A percentile compares a stretch with the other conserved stretches of the same genome.
phyloP scores from a whole-genome alignment of 2,888 invertebrate genomes.

The Gastrophysa polygoni region DNA sequence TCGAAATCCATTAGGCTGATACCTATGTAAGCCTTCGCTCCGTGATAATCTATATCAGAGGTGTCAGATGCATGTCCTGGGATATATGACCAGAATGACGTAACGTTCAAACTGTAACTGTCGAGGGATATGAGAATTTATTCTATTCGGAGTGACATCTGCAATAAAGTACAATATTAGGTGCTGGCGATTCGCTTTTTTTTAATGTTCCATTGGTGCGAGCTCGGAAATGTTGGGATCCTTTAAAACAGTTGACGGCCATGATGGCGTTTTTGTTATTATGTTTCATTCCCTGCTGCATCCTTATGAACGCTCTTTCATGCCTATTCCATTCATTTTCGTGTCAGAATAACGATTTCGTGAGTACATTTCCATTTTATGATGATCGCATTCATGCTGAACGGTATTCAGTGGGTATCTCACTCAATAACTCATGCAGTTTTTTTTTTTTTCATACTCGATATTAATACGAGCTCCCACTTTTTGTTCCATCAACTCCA shows the following conservation, averaged over 20 bases:
- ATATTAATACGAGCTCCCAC: too few species aligned
- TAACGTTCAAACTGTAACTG: constrained; percentile 22
- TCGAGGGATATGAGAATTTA: constrained; percentile 17
- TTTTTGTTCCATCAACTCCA: too few species aligned
- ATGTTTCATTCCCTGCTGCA: background rate
- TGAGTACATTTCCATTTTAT: background rate
- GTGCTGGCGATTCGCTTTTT: constrained; percentile 3
- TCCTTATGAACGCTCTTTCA: background rate
- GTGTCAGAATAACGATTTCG: background rate
- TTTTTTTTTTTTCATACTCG: too few species aligned
- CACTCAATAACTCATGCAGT: background rate
- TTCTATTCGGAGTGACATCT: constrained; percentile 14
- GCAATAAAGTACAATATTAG: constrained; percentile 18
- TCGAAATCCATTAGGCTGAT: background rate
- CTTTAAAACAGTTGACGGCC: background rate
- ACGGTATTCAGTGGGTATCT: background rate
- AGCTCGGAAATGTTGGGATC: background rate
- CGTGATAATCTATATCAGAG: background rate
- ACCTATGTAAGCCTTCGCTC: background rate
- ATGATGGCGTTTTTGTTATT: background rate
- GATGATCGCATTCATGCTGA: background rate
- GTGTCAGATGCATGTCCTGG: constrained; percentile 11
- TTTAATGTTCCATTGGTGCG: background rate
- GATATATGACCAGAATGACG: constrained; percentile 11
- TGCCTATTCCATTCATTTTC: background rate